phyloP scores from a whole-genome alignment of 2,797 vertebrate genomes.

The Lagocephalus sceleratus region DNA sequence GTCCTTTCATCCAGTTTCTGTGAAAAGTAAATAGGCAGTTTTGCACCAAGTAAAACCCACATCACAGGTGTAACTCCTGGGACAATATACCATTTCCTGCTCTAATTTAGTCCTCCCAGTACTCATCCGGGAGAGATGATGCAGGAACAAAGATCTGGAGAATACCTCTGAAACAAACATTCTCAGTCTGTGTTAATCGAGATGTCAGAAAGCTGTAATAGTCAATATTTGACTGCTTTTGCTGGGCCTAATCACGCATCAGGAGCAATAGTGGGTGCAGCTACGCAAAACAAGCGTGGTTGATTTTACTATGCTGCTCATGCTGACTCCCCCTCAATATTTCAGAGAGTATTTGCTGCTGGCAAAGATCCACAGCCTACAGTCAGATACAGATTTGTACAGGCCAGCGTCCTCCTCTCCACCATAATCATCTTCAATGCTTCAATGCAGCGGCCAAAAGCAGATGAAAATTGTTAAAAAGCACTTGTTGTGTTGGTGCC shows the following conservation, averaged over 20 bases:
- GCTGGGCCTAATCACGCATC: slow-evolving; percentile 30
- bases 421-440: slow-evolving; percentile 39
- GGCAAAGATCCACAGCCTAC: slow-evolving; percentile 58
- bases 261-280: slow-evolving; percentile 11
- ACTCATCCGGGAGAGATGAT: slow-evolving; percentile 37
- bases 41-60: slow-evolving; percentile 27
- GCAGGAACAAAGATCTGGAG: slow-evolving; percentile 15
- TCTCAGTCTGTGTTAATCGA: slow-evolving; percentile 26
- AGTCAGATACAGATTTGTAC: slow-evolving; percentile 55
- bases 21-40: slow-evolving; percentile 23
- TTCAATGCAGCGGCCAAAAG: slow-evolving; percentile 48
- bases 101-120: slow-evolving; percentile 52
- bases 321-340: slow-evolving; percentile 46
- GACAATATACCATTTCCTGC: slow-evolving; percentile 50
- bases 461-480: slow-evolving; percentile 28
- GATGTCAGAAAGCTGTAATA: slow-evolving; percentile 20
- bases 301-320: slow-evolving; percentile 34
- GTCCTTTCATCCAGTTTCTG: slow-evolving; percentile 1
- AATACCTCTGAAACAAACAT: slow-evolving; percentile 41
- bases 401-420: slow-evolving; percentile 49
- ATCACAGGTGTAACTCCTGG: slow-evolving; percentile 37
- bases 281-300: slow-evolving; percentile 16
- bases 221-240: slow-evolving; percentile 3
- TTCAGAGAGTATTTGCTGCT: slow-evolving; percentile 49
- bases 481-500: slow-evolving; percentile 22